phyloP scores from a whole-genome alignment of 92 coral and sea anemone species.

The Bergia sp. region DNA sequence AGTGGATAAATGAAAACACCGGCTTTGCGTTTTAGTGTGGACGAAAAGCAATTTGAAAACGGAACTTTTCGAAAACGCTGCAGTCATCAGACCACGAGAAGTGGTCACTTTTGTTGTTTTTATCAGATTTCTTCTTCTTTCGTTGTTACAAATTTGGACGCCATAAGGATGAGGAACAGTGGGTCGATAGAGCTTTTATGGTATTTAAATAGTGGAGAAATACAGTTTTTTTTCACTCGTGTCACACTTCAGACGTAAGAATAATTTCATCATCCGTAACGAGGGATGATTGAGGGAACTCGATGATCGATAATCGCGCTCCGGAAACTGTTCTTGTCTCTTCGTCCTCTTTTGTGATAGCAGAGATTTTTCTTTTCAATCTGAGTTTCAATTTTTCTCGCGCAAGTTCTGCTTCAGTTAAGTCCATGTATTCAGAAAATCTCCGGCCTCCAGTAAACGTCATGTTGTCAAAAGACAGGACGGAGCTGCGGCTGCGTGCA shows the following conservation, averaged over 20 bases:
- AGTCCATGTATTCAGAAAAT: slow-evolving; percentile 64
- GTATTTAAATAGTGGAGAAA: not conserved
- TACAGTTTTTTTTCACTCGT: not conserved
- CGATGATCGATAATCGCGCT: slow-evolving; percentile 26
- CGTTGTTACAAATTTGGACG: too few relatives aligned
- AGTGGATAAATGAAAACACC: too few relatives aligned
- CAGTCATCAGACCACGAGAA: too few relatives aligned
- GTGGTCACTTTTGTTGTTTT: too few relatives aligned
- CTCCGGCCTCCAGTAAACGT: slow-evolving; percentile 55
- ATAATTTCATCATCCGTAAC: slow-evolving; percentile 19
- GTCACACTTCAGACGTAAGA: slow-evolving; percentile 28
- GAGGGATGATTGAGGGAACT: slow-evolving; percentile 8
- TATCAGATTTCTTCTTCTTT: too few relatives aligned
- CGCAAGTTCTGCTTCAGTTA: slow-evolving; percentile 53
- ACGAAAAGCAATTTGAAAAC: too few relatives aligned
- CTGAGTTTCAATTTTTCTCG: slow-evolving; percentile 48
- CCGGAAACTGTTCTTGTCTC: slow-evolving; percentile 15
- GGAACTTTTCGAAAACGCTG: too few relatives aligned
- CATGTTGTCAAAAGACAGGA: slow-evolving; percentile 60
- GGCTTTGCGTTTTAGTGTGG: too few relatives aligned
- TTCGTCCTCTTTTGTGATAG: slow-evolving; percentile 55
- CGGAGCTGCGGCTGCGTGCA: slow-evolving; percentile 57
- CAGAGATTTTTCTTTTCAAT: slow-evolving; percentile 57
- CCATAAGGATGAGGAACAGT: too few relatives aligned
- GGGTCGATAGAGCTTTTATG: not conserved